phyloP scores from a whole-genome alignment of 2,888 invertebrate genomes.

The Spatulosminthurus flaviceps region DNA sequence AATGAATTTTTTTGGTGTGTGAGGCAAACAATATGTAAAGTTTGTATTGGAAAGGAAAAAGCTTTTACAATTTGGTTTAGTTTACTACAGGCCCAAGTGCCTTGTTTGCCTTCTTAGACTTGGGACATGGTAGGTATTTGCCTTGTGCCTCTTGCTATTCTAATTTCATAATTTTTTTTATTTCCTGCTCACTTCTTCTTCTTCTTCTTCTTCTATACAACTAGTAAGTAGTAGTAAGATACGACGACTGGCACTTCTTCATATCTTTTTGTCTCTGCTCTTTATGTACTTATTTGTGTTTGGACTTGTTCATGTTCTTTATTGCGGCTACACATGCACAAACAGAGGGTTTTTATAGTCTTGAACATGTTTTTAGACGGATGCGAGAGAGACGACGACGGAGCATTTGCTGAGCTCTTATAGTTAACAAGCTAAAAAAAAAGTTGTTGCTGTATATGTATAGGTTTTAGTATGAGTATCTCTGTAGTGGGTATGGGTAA shows the following conservation, averaged over 20 bases:
- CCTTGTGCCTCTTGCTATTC: background rate
- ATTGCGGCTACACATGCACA: background rate
- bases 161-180: slow-evolving; percentile 13
- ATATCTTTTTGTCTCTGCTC: background rate
- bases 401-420: background rate
- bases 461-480: background rate
- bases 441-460: background rate
- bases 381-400: background rate
- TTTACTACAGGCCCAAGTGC: too few relatives aligned
- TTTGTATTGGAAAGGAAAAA: too few relatives aligned
- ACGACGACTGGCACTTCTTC: too few relatives aligned
- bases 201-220: too few relatives aligned
- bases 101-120: too few relatives aligned
- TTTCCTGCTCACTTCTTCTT: background rate
- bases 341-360: background rate
- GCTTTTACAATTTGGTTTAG: too few relatives aligned
- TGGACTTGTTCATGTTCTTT: background rate
- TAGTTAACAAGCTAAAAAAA: background rate
- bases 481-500: too few relatives aligned
- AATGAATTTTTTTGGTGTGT: too few relatives aligned
- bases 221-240: too few relatives aligned
- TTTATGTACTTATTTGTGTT: background rate
- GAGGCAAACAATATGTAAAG: too few relatives aligned
- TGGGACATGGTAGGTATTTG: background rate
- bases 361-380: slow-evolving; percentile 13